Conservation (phyloP, 2,888 invertebrate species). For the Metallyticus violacea region DNA sequence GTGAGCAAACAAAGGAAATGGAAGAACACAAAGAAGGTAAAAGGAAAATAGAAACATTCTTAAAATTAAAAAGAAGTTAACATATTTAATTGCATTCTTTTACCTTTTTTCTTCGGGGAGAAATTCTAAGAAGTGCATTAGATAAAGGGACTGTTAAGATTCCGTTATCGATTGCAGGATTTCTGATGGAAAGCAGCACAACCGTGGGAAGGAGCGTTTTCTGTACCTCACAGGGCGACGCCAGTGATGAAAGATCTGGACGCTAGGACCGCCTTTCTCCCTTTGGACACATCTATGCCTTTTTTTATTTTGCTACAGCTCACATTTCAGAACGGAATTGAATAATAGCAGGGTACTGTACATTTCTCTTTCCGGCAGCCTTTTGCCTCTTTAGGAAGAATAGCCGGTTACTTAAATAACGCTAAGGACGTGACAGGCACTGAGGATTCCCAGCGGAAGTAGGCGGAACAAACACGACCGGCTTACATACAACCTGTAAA, state of each 20-base stretch:
- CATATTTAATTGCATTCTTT: too few relatives aligned
- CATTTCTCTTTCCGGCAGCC: background rate
- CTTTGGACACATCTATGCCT: background rate
- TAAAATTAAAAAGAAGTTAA: too few relatives aligned
- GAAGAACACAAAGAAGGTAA: too few relatives aligned
- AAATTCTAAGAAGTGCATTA: too few relatives aligned
- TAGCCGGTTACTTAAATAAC: background rate
- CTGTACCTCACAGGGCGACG: background rate
- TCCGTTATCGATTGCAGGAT: too few relatives aligned
- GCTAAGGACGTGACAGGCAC: background rate
- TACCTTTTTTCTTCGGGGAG: too few relatives aligned
- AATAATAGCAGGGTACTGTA: background rate
- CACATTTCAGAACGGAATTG: background rate
- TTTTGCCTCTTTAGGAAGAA: background rate
- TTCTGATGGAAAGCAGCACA: too few relatives aligned
- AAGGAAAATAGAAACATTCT: too few relatives aligned
- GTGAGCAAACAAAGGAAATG: too few relatives aligned
- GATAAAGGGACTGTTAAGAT: too few relatives aligned
- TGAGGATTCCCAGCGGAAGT: background rate
- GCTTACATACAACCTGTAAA: background rate
- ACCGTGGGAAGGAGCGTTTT: background rate
- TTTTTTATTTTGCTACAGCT: too few relatives aligned
- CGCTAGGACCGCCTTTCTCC: too few relatives aligned
- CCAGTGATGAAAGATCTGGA: background rate
- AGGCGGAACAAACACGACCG: background rate